Conservation (phyloP, 1,140 invertebrate species). For the Sitodiplosis mosellana region DNA sequence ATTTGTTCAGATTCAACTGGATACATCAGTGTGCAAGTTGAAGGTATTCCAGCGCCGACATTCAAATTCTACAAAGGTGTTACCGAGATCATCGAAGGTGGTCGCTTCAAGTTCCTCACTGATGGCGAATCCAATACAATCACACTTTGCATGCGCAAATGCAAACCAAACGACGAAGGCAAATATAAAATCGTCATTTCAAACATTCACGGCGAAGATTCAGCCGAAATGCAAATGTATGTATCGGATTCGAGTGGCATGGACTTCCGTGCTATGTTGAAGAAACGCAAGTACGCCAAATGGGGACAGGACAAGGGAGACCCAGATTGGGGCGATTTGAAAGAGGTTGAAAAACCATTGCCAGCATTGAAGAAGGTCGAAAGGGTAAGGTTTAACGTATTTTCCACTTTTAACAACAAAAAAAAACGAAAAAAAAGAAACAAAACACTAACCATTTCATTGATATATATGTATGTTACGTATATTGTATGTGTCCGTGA, state of each 20-base stretch:
- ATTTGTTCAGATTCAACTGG: constrained; percentile 55
- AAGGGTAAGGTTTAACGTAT: constrained; percentile 44
- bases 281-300: constrained; percentile 90
- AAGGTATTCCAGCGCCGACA: constrained; percentile 82
- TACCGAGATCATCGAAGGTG: constrained; percentile 79
- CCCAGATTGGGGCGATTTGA: constrained; percentile 80
- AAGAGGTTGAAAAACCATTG: constrained; percentile 73
- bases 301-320: constrained; percentile 80
- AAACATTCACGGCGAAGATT: constrained; percentile 86
- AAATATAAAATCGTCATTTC: constrained; percentile 85
- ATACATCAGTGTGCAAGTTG: constrained; percentile 71
- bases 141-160: constrained; percentile 86
- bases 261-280: constrained; percentile 96
- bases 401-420: constrained; percentile 17
- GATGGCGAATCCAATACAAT: constrained; percentile 78
- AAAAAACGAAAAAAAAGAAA: constrained; percentile 1
- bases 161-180: constrained; percentile 92
- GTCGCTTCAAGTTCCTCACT: constrained; percentile 78
- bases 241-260: constrained; percentile 92
- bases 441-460: neutral
- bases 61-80: constrained; percentile 92
- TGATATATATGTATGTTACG: neutral
- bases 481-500: no score
- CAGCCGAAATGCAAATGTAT: constrained; percentile 85
- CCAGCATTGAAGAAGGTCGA: constrained; percentile 79